Conservation (phyloP, 2,888 invertebrate species). For the Cancer borealis region DNA sequence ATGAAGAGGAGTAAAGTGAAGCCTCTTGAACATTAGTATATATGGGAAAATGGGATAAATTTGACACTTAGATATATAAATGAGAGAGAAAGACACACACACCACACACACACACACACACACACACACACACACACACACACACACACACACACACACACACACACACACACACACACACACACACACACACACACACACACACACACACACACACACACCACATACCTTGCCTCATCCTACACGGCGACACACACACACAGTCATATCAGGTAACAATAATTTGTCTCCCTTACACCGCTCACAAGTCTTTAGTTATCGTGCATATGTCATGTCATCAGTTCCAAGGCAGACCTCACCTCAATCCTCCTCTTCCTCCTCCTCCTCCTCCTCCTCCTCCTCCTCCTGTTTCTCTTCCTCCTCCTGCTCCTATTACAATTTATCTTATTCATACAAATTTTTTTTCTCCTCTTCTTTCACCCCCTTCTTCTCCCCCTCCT, state of each 20-base stretch:
- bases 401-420: neutral
- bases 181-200: neutral
- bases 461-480: no score
- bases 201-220: neutral
- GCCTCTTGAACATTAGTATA: neutral
- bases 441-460: no score
- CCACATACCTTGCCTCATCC: no score
- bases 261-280: no score
- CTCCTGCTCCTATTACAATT: no score
- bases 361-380: neutral
- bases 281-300: neutral
- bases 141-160: neutral
- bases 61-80: no score
- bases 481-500: neutral
- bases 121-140: neutral
- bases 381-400: constrained; percentile 7
- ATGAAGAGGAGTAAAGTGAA: neutral
- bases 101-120: constrained; percentile 55
- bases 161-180: no score
- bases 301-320: neutral
- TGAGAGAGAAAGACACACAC: constrained; percentile 51
- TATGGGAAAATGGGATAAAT: neutral
- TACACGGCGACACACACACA: no score
- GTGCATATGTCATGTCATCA: neutral
- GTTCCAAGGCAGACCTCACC: neutral